Percentiles rank a stretch among this genome's conserved stretches.
phyloP scores from a whole-genome alignment of 2,797 vertebrate genomes.

The Muraenolepis orangiensis region DNA sequence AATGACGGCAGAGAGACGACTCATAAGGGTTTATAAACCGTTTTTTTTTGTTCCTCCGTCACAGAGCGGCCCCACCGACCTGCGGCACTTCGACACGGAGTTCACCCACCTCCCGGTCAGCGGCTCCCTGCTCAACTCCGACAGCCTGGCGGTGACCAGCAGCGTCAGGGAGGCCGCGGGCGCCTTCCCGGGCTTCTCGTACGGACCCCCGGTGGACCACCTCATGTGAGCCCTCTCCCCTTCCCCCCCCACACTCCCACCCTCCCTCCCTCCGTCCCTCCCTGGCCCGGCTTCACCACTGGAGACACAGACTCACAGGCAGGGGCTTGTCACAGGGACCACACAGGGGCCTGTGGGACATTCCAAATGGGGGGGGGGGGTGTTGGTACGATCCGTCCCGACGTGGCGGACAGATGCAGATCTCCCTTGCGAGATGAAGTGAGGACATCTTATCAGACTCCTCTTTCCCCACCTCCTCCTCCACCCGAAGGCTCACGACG shows the following conservation, averaged over 20 bases:
- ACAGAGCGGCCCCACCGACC: constrained; percentile 76
- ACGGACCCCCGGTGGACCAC: constrained; percentile 66
- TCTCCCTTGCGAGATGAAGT: neutral
- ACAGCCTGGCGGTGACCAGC: constrained; percentile 66
- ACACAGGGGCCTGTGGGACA: neutral
- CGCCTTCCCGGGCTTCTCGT: constrained; percentile 80
- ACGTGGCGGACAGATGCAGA: neutral
- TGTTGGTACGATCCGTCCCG: neutral
- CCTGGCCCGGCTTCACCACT: neutral
- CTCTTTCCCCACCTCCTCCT: constrained; percentile 32
- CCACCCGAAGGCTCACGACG: constrained; percentile 33
- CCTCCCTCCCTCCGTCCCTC: neutral
- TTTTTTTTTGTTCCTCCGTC: constrained; percentile 11
- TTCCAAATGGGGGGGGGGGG: neutral
- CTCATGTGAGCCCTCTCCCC: constrained; percentile 61
- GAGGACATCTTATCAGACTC: neutral
- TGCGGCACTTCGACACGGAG: constrained; percentile 78
- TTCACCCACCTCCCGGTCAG: constrained; percentile 79
- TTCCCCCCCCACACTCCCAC: neutral
- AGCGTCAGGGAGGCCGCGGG: constrained; percentile 75
- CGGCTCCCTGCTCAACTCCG: constrained; percentile 69
- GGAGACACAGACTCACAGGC: neutral
- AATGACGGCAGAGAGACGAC: too few relatives aligned
- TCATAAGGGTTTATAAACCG: too few relatives aligned
- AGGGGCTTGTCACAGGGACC: constrained; percentile 30